phyloP scores from a whole-genome alignment of 2,113 vertebrate genomes.

The Castor canadensis region DNA sequence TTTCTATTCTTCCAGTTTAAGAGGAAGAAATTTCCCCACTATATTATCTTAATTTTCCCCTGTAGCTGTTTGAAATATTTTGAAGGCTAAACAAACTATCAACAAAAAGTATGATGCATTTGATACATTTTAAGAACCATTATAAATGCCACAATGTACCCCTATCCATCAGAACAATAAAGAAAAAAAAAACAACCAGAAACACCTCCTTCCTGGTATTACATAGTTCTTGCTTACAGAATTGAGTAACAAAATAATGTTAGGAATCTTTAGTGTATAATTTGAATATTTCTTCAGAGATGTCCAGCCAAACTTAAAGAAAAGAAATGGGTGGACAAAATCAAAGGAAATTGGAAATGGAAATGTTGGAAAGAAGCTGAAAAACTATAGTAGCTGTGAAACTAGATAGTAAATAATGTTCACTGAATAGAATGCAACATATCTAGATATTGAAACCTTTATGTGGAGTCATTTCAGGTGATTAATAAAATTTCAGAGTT shows the following conservation, averaged over 20 bases:
- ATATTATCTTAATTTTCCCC: background rate
- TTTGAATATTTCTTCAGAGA: background rate
- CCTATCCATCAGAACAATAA: background rate
- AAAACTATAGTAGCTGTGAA: background rate
- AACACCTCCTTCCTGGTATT: background rate
- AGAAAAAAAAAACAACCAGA: background rate
- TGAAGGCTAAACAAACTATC: background rate
- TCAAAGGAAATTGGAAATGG: background rate
- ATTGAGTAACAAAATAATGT: background rate
- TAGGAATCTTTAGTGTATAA: fast-evolving
- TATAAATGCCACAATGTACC: no score
- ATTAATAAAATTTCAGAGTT: background rate
- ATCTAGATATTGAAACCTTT: background rate
- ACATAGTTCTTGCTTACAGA: background rate
- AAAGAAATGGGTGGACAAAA: background rate
- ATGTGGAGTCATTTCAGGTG: background rate
- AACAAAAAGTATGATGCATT: background rate
- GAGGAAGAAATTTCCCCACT: background rate
- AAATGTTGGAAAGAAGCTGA: background rate
- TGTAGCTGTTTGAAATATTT: background rate
- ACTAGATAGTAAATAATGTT: background rate
- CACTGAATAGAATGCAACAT: background rate
- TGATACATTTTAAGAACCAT: no score
- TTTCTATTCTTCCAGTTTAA: background rate
- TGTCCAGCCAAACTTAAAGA: background rate